Conservation (phyloP, 2,888 invertebrate species). For the Steromphala cineraria region DNA sequence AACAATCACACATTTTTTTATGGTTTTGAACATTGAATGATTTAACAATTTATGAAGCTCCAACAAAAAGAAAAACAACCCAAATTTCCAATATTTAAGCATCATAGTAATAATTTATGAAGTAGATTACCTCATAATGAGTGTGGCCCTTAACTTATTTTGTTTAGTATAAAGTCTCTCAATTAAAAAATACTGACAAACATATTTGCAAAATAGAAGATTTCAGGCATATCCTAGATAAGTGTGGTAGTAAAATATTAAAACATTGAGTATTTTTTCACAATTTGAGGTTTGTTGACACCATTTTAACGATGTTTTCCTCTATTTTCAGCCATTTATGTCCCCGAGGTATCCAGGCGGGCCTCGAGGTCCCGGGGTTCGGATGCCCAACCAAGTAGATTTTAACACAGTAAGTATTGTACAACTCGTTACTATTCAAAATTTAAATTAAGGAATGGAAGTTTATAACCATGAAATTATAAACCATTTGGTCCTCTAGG, state of each 20-base stretch:
- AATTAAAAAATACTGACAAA: too few species aligned
- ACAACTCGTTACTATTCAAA: too few species aligned
- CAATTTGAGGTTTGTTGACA: neutral
- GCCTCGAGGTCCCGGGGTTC: constrained; percentile 85
- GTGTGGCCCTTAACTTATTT: too few species aligned
- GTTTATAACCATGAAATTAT: too few species aligned
- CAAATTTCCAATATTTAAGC: too few species aligned
- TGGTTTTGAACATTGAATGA: neutral
- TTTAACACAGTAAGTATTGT: constrained; percentile 87
- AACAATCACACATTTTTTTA: neutral
- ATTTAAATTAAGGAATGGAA: too few species aligned
- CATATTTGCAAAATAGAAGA: too few species aligned
- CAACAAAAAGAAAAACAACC: too few species aligned
- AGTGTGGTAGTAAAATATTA: neutral
- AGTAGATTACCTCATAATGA: too few species aligned
- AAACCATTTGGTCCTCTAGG: too few species aligned
- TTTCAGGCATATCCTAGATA: neutral
- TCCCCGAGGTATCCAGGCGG: constrained; percentile 96
- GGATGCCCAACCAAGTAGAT: constrained; percentile 92
- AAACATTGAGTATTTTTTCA: neutral
- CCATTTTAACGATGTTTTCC: constrained; percentile 25
- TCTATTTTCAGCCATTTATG: constrained; percentile 88
- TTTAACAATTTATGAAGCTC: neutral
- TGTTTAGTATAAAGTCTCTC: too few species aligned
- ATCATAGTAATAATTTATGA: too few species aligned